phyloP scores from a whole-genome alignment of 2,113 vertebrate species.

The Lophotis ruficrista region DNA sequence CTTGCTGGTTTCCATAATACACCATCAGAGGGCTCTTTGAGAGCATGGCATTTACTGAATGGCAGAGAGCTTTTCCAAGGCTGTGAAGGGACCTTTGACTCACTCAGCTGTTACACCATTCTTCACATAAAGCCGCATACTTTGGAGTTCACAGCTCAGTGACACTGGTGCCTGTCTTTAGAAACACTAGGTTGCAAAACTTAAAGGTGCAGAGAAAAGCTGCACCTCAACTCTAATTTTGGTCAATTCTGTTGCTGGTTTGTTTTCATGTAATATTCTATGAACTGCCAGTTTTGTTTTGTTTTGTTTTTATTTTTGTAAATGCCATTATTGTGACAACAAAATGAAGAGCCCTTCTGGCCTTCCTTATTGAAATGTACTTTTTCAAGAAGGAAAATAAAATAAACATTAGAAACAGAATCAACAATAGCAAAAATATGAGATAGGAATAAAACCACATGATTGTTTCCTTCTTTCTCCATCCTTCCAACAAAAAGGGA shows the following conservation, averaged over 20 bases:
- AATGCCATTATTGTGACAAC: background rate
- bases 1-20: background rate
- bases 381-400: background rate
- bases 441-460: background rate
- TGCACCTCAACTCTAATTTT: background rate
- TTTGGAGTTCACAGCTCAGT: background rate
- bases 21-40: background rate
- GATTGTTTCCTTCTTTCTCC: background rate
- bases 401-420: background rate
- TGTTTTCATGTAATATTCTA: background rate
- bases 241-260: background rate
- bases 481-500: background rate
- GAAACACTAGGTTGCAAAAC: background rate
- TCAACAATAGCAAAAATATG: background rate
- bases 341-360: background rate
- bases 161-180: background rate
- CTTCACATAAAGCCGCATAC: background rate
- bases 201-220: background rate
- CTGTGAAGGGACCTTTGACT: background rate
- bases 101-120: background rate
- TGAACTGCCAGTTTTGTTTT: background rate
- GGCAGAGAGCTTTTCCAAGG: background rate
- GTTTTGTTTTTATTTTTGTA: background rate
- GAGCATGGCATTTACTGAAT: background rate
- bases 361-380: background rate